Conservation (phyloP, 2,113 vertebrate species). For the Riparia riparia region DNA sequence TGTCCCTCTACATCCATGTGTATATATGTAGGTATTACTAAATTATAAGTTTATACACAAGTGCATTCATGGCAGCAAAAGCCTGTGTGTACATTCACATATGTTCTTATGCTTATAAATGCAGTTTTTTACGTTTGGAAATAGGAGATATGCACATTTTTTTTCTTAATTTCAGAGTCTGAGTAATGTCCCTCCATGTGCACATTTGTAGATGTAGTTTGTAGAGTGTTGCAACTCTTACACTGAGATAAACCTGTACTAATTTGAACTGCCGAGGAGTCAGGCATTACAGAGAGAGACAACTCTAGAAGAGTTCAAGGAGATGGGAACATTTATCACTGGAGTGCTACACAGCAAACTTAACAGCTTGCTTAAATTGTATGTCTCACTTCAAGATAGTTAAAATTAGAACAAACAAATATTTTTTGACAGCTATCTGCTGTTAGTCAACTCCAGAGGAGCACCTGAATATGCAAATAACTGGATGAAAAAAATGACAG, state of each 20-base stretch:
- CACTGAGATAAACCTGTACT: not conserved
- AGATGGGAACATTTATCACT: not conserved
- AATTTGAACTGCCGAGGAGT: not conserved
- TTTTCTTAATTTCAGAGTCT: not conserved
- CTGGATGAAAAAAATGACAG: not conserved
- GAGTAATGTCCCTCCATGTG: rapidly evolving
- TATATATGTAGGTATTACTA: not conserved
- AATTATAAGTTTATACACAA: not conserved
- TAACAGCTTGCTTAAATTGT: not conserved
- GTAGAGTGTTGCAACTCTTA: not conserved
- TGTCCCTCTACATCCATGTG: rapidly evolving
- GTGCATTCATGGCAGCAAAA: not conserved
- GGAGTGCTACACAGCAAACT: not conserved
- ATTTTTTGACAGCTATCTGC: not conserved
- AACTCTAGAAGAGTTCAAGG: not conserved
- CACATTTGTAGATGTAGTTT: not conserved
- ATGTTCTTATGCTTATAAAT: not conserved
- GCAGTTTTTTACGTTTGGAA: not conserved
- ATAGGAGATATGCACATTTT: not conserved
- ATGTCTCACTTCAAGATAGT: not conserved
- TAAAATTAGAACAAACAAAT: not conserved
- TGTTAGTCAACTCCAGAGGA: not conserved
- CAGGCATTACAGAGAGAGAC: not conserved
- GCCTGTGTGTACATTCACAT: not conserved
- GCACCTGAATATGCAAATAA: not conserved